A percentile compares a stretch with the other conserved stretches of the same genome.
Conservation (phyloP, 2,888 invertebrate genomes). For the Idaea biselata region DNA sequence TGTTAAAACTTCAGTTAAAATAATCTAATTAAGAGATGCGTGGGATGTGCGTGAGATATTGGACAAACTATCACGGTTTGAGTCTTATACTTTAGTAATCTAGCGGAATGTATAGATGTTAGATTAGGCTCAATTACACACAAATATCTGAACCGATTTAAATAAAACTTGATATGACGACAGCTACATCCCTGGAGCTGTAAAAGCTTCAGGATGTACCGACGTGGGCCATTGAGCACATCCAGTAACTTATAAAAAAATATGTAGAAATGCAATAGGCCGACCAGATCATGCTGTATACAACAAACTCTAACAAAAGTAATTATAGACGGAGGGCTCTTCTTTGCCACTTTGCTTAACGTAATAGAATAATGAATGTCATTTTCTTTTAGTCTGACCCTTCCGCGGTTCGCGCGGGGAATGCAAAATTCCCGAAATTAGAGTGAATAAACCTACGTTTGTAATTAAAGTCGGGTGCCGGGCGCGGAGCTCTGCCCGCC, state of each 20-base stretch:
- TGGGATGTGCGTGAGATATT: too few relatives aligned
- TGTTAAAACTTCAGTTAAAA: neutral
- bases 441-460: constrained; percentile 76
- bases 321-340: constrained; percentile 64
- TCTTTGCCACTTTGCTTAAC: constrained; percentile 68
- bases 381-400: constrained; percentile 78
- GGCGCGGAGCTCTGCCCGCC: constrained; percentile 60
- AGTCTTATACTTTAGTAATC: too few relatives aligned
- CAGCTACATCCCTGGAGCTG: too few relatives aligned
- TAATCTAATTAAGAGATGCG: too few relatives aligned
- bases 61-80: too few relatives aligned
- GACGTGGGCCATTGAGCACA: too few relatives aligned
- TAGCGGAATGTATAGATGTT: too few relatives aligned
- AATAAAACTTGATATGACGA: too few relatives aligned
- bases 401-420: constrained; percentile 77
- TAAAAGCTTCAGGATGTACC: too few relatives aligned
- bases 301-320: constrained; percentile 53
- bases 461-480: constrained; percentile 75
- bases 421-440: constrained; percentile 79
- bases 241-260: neutral
- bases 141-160: too few relatives aligned
- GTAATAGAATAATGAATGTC: constrained; percentile 80
- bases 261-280: neutral
- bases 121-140: too few relatives aligned
- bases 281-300: neutral